Evolutionary conservation across 2,888 invertebrate genomes (phyloP).

Genomic region (Rhamphomyia laevipes): DNA sequence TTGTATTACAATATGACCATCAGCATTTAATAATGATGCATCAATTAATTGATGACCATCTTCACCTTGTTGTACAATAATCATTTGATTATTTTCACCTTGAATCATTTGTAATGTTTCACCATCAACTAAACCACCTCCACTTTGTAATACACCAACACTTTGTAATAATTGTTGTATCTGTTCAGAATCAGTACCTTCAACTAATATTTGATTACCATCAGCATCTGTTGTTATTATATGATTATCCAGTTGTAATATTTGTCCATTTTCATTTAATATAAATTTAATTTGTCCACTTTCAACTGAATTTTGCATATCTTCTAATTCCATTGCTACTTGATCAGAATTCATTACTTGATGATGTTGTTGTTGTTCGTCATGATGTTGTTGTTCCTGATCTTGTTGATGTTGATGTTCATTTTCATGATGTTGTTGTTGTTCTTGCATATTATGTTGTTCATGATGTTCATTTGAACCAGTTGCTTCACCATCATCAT

Average conservation of each 20-base stretch:
- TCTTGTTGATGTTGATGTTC: slow-evolving; percentile 13
- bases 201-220: slow-evolving; percentile 38
- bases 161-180: slow-evolving; percentile 37
- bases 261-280: slow-evolving; percentile 37
- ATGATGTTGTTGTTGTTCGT: slow-evolving; percentile 6
- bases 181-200: slow-evolving; percentile 34
- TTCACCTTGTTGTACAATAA: slow-evolving; percentile 37
- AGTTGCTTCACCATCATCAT: slow-evolving; percentile 34
- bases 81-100: slow-evolving; percentile 37
- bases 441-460: slow-evolving; percentile 7
- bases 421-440: slow-evolving; percentile 6
- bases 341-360: slow-evolving; percentile 20
- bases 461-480: slow-evolving; percentile 14
- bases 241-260: slow-evolving; percentile 37
- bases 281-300: slow-evolving; percentile 38
- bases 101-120: slow-evolving; percentile 38
- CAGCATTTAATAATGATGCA: slow-evolving; percentile 36
- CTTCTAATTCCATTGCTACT: slow-evolving; percentile 37
- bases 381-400: slow-evolving; percentile 1
- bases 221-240: slow-evolving; percentile 37
- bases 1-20: slow-evolving; percentile 37
- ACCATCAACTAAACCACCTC: slow-evolving; percentile 33
- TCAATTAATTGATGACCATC: slow-evolving; percentile 38
- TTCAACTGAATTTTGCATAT: slow-evolving; percentile 38
- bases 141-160: slow-evolving; percentile 36